phyloP scores from a whole-genome alignment of 2,797 vertebrate genomes.

The Sparidentex hasta region DNA sequence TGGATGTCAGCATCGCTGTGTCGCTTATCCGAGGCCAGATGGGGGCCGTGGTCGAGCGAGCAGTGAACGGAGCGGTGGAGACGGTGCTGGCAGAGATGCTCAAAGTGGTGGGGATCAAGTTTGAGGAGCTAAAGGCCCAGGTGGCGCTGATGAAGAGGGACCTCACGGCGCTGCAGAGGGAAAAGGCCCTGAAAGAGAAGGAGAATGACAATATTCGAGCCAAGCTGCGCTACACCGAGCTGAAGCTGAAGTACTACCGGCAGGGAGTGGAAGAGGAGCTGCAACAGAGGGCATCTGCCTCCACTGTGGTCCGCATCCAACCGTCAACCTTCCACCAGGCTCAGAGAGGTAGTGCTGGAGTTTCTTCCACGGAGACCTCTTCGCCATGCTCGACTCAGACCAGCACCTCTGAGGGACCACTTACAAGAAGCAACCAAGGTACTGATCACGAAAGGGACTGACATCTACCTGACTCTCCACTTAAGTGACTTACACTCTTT shows the following conservation, averaged over 20 bases:
- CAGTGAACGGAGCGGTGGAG: slow-evolving; percentile 87
- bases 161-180: slow-evolving; percentile 63
- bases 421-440: slow-evolving; percentile 50
- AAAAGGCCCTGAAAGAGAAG: slow-evolving; percentile 84
- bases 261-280: slow-evolving; percentile 81
- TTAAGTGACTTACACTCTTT: background rate
- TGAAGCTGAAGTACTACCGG: slow-evolving; percentile 84
- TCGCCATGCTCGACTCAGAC: slow-evolving; percentile 34
- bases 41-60: slow-evolving; percentile 86
- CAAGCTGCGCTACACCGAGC: slow-evolving; percentile 83
- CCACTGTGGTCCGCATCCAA: slow-evolving; percentile 52
- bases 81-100: slow-evolving; percentile 88
- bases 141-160: slow-evolving; percentile 75
- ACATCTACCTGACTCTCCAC: too few relatives aligned
- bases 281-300: slow-evolving; percentile 71
- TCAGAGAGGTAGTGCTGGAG: background rate
- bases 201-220: slow-evolving; percentile 85
- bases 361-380: slow-evolving; percentile 25
- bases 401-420: slow-evolving; percentile 13
- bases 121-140: slow-evolving; percentile 84
- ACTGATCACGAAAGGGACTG: background rate
- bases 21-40: slow-evolving; percentile 87
- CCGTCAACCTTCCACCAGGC: slow-evolving; percentile 25
- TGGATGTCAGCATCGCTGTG: slow-evolving; percentile 88
- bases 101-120: slow-evolving; percentile 85